Evolutionary conservation across 2,888 invertebrate species (phyloP).

Genomic region (Diarsia rubi): DNA sequence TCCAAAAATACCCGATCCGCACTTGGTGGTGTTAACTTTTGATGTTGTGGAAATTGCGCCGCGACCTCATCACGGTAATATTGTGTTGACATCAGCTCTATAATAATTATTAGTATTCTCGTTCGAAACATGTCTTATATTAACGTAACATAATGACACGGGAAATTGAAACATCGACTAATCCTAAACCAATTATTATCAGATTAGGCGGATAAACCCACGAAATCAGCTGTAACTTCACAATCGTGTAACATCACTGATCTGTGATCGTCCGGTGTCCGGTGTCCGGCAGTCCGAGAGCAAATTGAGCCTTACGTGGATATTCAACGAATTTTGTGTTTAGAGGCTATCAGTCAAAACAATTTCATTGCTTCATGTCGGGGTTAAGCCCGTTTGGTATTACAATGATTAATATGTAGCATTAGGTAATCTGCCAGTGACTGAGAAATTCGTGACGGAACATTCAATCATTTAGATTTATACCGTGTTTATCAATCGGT

Average conservation of each 20-base stretch:
- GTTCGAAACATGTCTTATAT: not conserved
- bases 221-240: constrained; percentile 9
- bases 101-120: not conserved
- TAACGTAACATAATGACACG: not conserved
- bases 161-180: constrained; percentile 11
- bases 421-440: not conserved
- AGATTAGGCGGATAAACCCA: constrained; percentile 13
- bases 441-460: not conserved
- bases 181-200: constrained; percentile 7
- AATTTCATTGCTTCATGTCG: not conserved
- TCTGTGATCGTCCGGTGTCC: constrained; percentile 31
- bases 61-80: not conserved
- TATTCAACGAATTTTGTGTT: constrained; percentile 25
- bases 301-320: constrained; percentile 32
- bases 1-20: constrained; percentile 39
- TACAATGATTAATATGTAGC: not conserved
- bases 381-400: not conserved
- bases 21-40: constrained; percentile 7
- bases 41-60: constrained; percentile 22
- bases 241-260: constrained; percentile 34
- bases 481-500: not conserved
- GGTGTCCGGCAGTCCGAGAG: constrained; percentile 36
- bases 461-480: not conserved
- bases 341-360: constrained; percentile 25
- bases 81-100: constrained; percentile 2